Percentiles rank a stretch among this genome's conserved stretches.
phyloP scores from a whole-genome alignment of 2,888 invertebrate species.

The Philereme vetulata region DNA sequence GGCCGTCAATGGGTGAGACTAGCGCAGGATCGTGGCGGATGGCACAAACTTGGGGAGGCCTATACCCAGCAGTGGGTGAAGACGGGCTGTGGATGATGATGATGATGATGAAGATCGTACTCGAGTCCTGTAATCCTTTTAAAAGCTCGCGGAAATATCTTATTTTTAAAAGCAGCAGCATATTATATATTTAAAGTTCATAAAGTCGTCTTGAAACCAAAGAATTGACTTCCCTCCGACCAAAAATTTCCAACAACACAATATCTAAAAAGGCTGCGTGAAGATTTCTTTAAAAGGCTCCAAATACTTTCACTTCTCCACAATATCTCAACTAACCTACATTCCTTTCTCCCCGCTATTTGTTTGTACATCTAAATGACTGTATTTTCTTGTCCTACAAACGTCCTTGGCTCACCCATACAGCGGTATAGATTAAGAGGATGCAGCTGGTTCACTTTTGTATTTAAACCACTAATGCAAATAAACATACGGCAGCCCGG shows the following conservation, averaged over 20 bases:
- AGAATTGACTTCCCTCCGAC: neutral
- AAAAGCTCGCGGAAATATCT: no score
- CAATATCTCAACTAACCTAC: conserved; percentile 37
- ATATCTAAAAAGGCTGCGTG: conserved; percentile 1
- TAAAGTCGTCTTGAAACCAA: no score
- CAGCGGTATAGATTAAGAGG: conserved; percentile 16
- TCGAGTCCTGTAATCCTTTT: no score
- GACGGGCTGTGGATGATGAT: no score
- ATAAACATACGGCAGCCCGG: no score
- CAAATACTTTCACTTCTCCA: conserved; percentile 29
- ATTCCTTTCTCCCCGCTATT: conserved; percentile 36
- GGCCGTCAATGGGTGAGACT: no score
- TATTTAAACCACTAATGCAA: neutral
- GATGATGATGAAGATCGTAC: no score
- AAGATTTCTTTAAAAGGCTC: conserved; percentile 22
- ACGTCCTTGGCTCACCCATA: conserved; percentile 36
- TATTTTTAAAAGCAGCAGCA: no score
- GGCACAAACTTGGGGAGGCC: no score
- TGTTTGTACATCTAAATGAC: conserved; percentile 41
- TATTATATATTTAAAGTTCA: no score
- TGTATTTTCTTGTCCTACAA: conserved; percentile 40
- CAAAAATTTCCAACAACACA: conserved; percentile 6
- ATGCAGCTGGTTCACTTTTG: conserved; percentile 13
- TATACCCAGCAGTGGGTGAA: no score
- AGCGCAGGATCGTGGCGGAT: no score